Evolutionary conservation across 2,888 invertebrate genomes (phyloP), one percentile per base, ranked within the genome.

Genomic region (Axea sp.): DNA sequence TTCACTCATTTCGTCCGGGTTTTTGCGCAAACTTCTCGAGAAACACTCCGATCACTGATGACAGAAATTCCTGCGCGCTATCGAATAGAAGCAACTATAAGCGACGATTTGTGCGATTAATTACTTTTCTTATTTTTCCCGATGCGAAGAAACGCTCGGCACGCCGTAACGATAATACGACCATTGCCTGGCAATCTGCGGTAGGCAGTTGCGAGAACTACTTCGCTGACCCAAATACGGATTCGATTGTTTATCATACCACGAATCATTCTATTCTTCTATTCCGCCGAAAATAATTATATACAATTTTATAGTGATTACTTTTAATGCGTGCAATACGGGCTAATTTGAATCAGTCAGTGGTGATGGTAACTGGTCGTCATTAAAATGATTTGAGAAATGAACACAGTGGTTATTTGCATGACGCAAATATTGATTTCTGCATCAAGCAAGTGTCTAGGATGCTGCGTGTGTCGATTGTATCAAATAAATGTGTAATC

Each of bases 41-140:
- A 80, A 79, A 49, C 26, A 7, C 79, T 78, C 78, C 79, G 81
- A 81, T 81, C 79, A 79, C 75, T 80, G 80, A 82, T 83, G 83
- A 81, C 81, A 81, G 80, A 78, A 79, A 83, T 83, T 81, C 81
- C 79, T 80, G 77, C 77, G 77, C 78, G 75, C 78, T 78, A 73
- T 78, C 76, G 71, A 57, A 78, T 77, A 76, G 76, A 59, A 73
- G 19, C 68, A 67, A 55, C 53, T 68, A 65, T 60, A 77, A 76
- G 76, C 78, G 72, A 68, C 77, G 76, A 79, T 78, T 79, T 78
- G 76, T 76, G 76, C 76, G 77, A 78, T 79, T 79, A 79, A 78
- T 78, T 79, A 77, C 78, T 78, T 78, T 75, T 76, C 77, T 78
- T 79, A 68, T 73, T 76, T 76, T 69, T 53, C 64, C 64, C 31